Base-by-base conservation (phyloP, 1,140 invertebrate species). In the Monochamus saltuarius region DNA sequence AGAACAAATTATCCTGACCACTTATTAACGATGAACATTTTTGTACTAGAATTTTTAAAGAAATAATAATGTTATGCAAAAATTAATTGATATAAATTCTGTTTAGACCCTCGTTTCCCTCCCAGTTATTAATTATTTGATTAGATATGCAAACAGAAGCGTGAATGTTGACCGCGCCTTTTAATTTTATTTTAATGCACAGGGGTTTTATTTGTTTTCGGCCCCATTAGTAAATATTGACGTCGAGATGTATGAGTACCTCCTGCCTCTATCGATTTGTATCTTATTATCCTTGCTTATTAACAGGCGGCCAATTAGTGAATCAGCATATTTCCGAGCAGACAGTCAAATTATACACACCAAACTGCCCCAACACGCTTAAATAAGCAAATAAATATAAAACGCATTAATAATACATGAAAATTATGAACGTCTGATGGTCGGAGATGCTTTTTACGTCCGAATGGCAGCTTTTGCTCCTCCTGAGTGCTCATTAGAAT, bases 161-260 rank as follows among this genome's bases (percentile, higher is more conserved):
- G 34, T 58, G 45, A 58, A 50, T 58, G 42, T 58, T 58, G 49
- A 58, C 56, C 45, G 47, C 49, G 50, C 56, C 43, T 58, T 58
- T 58, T 43, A 36, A 50, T 59, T 50, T 53, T 59, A 42, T 59
- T 59, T 40, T 52, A 45, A 34, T 59, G 52, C 51, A 52, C 57
- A 40, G 19, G 22, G 57, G 57, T 59, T 59, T 56, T 46, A 55
- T 55, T 56, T 64, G 57, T 64, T 64, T 56, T 56, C 38, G 43
- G 58, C 56, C 56, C 62, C 62, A 65, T 65, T 65, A 65, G 50
- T 65, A 65, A 65, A 65, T 65, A 65, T 61, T 65, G 62, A 65
- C 59, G 56, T 50, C 40, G 56, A 47, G 19, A 40, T 13, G 34
- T 40, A 55, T 40, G 43, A n/a, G n/a, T n/a, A n/a, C 37, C 56